These are phyloP conservation scores for Azorinus chamasolen DNA, from an alignment of 2,888 invertebrate genomes.

Conservation along the genomic window DNA sequence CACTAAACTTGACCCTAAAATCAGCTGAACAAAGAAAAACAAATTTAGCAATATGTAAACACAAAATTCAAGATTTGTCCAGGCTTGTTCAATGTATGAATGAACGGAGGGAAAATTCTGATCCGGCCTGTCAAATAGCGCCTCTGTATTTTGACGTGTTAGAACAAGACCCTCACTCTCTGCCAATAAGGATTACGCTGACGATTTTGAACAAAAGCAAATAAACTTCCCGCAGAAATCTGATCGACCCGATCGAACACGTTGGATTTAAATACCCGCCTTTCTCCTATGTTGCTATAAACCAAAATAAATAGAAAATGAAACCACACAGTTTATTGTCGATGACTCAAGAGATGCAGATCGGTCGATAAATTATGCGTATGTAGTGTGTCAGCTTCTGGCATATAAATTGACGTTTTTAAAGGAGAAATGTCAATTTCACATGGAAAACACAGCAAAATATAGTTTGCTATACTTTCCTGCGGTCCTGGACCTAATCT, in stretches of 20 bases:
- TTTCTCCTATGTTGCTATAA: slow-evolving; percentile 55
- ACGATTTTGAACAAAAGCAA: slow-evolving; percentile 35
- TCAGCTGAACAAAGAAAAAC: slow-evolving; percentile 8
- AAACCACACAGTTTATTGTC: neutral
- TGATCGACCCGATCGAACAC: slow-evolving; percentile 57
- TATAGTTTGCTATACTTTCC: too few relatives aligned
- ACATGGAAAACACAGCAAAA: too few relatives aligned
- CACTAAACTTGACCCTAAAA: too few relatives aligned
- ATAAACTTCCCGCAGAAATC: slow-evolving; percentile 58
- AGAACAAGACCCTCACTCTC: slow-evolving; percentile 23
- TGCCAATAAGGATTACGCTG: slow-evolving; percentile 39
- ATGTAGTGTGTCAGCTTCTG: too few relatives aligned
- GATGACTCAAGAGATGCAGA: neutral
- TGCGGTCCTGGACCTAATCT: too few relatives aligned
- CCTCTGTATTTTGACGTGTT: slow-evolving; percentile 33
- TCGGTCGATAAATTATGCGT: neutral
- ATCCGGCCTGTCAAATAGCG: slow-evolving; percentile 39
- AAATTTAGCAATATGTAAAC: slow-evolving; percentile 20
- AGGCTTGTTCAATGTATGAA: slow-evolving; percentile 56
- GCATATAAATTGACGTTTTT: too few relatives aligned
- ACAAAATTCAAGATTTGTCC: slow-evolving; percentile 16
- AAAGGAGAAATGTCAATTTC: too few relatives aligned
- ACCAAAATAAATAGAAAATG: slow-evolving; percentile 49
- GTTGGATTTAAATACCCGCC: slow-evolving; percentile 67
- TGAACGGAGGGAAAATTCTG: slow-evolving; percentile 52